Percentiles rank a stretch among this genome's conserved stretches.
Evolutionary conservation across 1,140 invertebrate species (phyloP).

Genomic region (Drosophila grimshawi): DNA sequence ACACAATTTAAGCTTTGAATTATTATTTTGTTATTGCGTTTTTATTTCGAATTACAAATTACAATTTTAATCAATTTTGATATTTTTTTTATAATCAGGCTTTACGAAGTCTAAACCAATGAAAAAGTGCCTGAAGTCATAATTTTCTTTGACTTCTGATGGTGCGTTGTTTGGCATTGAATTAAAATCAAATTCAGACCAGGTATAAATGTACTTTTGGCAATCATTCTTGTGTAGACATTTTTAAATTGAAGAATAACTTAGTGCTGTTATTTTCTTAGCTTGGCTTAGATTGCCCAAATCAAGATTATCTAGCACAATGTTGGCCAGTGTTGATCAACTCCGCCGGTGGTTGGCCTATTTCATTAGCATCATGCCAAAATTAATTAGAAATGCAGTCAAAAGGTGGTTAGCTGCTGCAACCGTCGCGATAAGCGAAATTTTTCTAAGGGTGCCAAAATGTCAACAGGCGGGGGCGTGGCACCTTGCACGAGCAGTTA

Average conservation of each 20-base stretch:
- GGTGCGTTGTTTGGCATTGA: too few relatives aligned
- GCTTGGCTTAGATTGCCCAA: background rate
- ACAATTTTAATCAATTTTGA: background rate
- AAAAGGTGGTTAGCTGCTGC: constrained; percentile 8
- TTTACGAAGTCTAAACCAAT: too few relatives aligned
- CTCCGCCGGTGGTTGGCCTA: constrained; percentile 29
- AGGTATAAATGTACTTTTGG: too few relatives aligned
- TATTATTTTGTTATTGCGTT: constrained; percentile 1
- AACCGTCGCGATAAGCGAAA: constrained; percentile 8
- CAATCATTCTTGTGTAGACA: background rate
- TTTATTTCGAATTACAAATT: constrained; percentile 1
- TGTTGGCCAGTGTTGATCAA: constrained; percentile 12
- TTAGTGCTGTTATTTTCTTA: background rate
- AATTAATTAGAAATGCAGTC: constrained; percentile 62
- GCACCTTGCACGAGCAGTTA: background rate
- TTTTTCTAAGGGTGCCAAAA: background rate
- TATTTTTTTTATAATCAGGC: background rate
- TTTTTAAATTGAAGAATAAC: background rate
- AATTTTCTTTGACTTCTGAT: too few relatives aligned
- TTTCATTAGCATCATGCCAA: constrained; percentile 38
- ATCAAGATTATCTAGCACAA: background rate
- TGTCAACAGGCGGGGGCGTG: constrained; percentile 4
- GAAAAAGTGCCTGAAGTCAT: too few relatives aligned
- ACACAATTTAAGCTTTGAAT: constrained; percentile 19
- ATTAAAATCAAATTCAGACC: too few relatives aligned